Evolutionary conservation across 2,888 invertebrate species (phyloP).

Genomic region (Campoletis raptor): DNA sequence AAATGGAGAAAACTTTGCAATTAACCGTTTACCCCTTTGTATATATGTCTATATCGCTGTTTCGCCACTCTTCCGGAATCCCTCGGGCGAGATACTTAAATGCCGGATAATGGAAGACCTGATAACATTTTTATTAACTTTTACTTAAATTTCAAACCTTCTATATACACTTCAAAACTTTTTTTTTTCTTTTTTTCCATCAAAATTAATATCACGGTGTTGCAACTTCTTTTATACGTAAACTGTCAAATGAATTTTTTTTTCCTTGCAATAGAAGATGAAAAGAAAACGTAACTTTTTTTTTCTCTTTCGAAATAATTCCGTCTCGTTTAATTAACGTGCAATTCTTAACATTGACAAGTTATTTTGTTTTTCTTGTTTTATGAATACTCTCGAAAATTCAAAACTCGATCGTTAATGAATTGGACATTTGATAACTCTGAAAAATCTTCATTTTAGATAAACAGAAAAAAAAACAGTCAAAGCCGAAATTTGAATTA

Average conservation of each 20-base stretch:
- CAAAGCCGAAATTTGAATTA: too few relatives aligned
- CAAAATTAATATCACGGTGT: background rate
- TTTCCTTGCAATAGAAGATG: background rate
- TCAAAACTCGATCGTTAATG: background rate
- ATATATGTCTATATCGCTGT: slow-evolving; percentile 53
- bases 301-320: background rate
- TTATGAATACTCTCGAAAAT: background rate
- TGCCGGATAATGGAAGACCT: slow-evolving; percentile 81
- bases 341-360: background rate
- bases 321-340: background rate
- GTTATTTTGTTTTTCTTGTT: background rate
- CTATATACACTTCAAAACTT: slow-evolving; percentile 29
- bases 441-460: too few relatives aligned
- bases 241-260: background rate
- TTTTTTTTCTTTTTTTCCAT: background rate
- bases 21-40: slow-evolving; percentile 73
- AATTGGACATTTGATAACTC: too few relatives aligned
- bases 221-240: background rate
- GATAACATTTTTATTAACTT: slow-evolving; percentile 84
- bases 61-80: slow-evolving; percentile 12
- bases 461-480: too few relatives aligned
- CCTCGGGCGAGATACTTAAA: slow-evolving; percentile 79
- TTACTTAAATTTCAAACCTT: slow-evolving; percentile 32
- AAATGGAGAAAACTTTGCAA: slow-evolving; percentile 77
- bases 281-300: background rate